Evolutionary conservation across 2,113 vertebrate genomes (phyloP).

Genomic region (Anhinga rufa): DNA sequence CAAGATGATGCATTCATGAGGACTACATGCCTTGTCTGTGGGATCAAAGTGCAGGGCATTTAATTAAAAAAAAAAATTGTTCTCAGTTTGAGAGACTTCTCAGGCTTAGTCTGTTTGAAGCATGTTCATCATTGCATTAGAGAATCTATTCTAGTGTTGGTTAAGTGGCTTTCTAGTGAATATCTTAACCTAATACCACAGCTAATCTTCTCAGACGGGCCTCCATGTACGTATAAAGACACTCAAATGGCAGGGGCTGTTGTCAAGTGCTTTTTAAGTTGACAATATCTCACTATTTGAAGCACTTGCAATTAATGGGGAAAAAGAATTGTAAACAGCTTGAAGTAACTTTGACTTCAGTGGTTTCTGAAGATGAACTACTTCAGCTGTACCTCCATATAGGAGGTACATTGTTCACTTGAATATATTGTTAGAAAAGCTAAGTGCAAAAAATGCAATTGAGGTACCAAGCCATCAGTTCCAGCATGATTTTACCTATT

Average conservation of each 20-base stretch:
- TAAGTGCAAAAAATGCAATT: background rate
- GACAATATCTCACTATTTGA: background rate
- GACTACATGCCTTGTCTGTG: background rate
- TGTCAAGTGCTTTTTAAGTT: background rate
- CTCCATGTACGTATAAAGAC: background rate
- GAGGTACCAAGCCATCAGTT: background rate
- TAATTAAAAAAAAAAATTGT: background rate
- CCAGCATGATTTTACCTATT: background rate
- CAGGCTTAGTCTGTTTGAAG: background rate
- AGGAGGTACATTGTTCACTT: background rate
- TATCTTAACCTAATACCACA: slow-evolving; percentile 20
- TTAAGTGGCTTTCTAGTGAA: slow-evolving; percentile 52
- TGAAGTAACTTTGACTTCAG: background rate
- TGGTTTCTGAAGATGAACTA: background rate
- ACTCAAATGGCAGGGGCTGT: background rate
- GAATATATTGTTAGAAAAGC: background rate
- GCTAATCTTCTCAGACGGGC: slow-evolving; percentile 40
- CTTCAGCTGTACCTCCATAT: background rate
- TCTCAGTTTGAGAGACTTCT: background rate
- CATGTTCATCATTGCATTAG: background rate
- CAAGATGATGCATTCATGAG: background rate
- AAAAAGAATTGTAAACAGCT: background rate
- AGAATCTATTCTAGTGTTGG: slow-evolving; percentile 43
- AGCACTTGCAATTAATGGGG: background rate
- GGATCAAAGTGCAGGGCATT: background rate